Evolutionary conservation across 2,797 vertebrate genomes (phyloP).

Genomic region (Sciaenops ocellatus): DNA sequence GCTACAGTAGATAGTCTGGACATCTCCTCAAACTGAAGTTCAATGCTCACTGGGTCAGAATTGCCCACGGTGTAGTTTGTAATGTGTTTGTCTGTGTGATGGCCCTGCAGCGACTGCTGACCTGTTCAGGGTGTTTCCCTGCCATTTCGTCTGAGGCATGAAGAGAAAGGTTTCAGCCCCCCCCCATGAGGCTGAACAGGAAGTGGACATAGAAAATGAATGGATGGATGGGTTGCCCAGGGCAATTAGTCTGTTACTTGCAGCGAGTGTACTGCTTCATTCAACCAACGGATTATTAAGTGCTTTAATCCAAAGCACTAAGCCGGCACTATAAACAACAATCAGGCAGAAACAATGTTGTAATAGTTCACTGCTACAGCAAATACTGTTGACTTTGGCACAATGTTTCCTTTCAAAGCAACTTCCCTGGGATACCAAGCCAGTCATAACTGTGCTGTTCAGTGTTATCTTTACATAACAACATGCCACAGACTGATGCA

Average conservation of each 20-base stretch:
- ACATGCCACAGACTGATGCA: no score
- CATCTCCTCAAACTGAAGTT: slow-evolving; percentile 13
- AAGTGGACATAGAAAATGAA: slow-evolving; percentile 42
- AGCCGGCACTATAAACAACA: slow-evolving; percentile 32
- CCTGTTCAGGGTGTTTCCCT: slow-evolving; percentile 51
- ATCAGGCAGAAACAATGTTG: slow-evolving; percentile 32
- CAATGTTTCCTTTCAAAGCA: slow-evolving; percentile 19
- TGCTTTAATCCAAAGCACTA: slow-evolving; percentile 54
- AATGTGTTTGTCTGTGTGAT: slow-evolving; percentile 31
- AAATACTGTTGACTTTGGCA: slow-evolving; percentile 2
- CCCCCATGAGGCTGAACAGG: slow-evolving; percentile 29
- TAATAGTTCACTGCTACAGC: slow-evolving; percentile 21
- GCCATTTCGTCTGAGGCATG: slow-evolving; percentile 35
- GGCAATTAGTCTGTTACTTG: slow-evolving; percentile 56
- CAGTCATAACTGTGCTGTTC: neutral
- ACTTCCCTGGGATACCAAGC: neutral
- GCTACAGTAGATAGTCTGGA: slow-evolving; percentile 17
- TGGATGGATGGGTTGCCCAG: slow-evolving; percentile 40
- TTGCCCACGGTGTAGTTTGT: slow-evolving; percentile 32
- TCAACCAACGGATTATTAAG: slow-evolving; percentile 52
- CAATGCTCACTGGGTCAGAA: slow-evolving; percentile 46
- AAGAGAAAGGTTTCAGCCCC: slow-evolving; percentile 22
- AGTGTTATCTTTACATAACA: neutral
- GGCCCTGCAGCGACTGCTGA: slow-evolving; percentile 53
- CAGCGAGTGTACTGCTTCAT: slow-evolving; percentile 34